phyloP scores from a whole-genome alignment of 2,888 invertebrate genomes.

The Standfussiana lucernea region DNA sequence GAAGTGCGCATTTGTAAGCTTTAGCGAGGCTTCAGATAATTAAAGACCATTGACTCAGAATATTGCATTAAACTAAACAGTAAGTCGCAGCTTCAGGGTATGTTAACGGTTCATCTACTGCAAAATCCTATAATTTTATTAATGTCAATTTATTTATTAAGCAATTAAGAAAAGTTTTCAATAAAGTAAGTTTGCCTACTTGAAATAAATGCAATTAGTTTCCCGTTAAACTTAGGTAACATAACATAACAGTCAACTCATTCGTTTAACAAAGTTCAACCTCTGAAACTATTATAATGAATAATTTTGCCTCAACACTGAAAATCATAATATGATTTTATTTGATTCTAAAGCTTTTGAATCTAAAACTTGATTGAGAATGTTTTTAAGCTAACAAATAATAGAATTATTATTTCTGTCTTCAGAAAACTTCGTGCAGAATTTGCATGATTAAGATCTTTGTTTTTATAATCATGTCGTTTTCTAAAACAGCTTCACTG shows the following conservation, averaged over 20 bases:
- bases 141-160: neutral
- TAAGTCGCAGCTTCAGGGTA: neutral
- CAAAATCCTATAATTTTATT: neutral
- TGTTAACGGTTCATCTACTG: neutral
- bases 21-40: conserved; percentile 56
- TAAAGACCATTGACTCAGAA: conserved; percentile 55
- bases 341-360: conserved; percentile 41
- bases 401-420: conserved; percentile 17
- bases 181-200: neutral
- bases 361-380: conserved; percentile 22
- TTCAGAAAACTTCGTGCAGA: conserved; percentile 15
- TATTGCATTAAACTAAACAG: conserved; percentile 2
- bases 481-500: conserved; percentile 41
- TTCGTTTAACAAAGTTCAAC: conserved; percentile 31
- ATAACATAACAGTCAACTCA: conserved; percentile 6
- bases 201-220: conserved; percentile 24
- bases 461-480: conserved; percentile 57
- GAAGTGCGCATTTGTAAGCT: conserved; percentile 61
- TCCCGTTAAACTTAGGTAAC: conserved; percentile 6
- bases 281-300: conserved; percentile 27
- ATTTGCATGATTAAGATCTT: conserved; percentile 51
- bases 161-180: neutral
- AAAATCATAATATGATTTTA: conserved; percentile 32
- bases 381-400: conserved; percentile 1
- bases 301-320: conserved; percentile 20